phyloP scores from a whole-genome alignment of 2,888 invertebrate genomes.

The Apodemia hepburni region DNA sequence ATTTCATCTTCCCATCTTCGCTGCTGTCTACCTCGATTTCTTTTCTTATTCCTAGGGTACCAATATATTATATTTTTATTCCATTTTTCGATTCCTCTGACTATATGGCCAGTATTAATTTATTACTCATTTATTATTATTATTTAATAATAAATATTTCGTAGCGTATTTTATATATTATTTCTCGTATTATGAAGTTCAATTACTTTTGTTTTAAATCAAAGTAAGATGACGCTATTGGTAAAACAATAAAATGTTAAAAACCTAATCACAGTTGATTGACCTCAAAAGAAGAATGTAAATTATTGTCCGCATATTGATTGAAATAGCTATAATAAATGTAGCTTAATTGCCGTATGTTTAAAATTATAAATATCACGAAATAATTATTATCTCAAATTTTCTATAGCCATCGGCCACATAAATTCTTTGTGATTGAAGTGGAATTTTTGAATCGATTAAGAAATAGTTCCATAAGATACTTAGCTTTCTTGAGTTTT shows the following conservation, averaged over 20 bases:
- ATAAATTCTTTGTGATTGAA: slow-evolving; percentile 1
- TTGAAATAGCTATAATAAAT: slow-evolving; percentile 14
- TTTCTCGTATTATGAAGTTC: background rate
- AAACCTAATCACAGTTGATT: slow-evolving; percentile 4
- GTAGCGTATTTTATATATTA: no score
- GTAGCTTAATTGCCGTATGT: slow-evolving; percentile 12
- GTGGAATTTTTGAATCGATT: slow-evolving; percentile 2
- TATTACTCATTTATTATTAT: no score
- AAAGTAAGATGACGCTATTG: background rate
- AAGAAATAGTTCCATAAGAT: background rate
- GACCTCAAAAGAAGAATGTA: slow-evolving; percentile 13
- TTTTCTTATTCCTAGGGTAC: no score
- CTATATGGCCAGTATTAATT: no score
- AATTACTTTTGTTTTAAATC: background rate
- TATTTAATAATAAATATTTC: no score
- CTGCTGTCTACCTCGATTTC: no score
- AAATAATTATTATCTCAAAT: slow-evolving; percentile 13
- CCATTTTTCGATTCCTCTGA: no score
- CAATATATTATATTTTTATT: no score
- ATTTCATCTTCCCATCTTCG: no score
- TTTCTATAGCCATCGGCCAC: slow-evolving; percentile 11
- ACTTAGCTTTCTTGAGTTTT: no score
- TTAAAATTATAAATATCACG: slow-evolving; percentile 14
- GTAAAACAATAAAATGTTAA: slow-evolving; percentile 4
- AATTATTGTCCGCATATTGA: slow-evolving; percentile 13